Evolutionary conservation across 2,797 vertebrate species (phyloP), one percentile per base, ranked within the genome.

Genomic region (Todus mexicanus): DNA sequence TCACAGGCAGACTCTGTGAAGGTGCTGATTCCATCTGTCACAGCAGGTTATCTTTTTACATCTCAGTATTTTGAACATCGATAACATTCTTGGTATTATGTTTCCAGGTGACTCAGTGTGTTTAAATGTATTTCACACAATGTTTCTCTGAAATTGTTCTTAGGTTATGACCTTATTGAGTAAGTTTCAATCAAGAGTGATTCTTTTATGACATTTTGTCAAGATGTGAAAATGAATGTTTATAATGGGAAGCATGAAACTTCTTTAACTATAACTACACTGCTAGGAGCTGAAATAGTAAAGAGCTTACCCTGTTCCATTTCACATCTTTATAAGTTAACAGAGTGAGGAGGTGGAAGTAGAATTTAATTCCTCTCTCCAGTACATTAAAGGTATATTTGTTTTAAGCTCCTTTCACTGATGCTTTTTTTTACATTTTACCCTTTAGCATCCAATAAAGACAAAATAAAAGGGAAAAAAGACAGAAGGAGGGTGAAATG

Each of bases 391-490:
- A 96, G 23, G 14, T 65, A 56, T 88, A 27, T 56, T 76, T 18
- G 64, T 47, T 57, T 95, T 94, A 68, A 54, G 42, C 61, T 94
- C 33, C 31, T 87, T 86, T 66, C 64, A 48, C 19, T 47, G 64
- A 54, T 56, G 35, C 68, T 72, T 61, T 84, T 42, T 42, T 90
- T 95, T 95, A 75, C 72, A 87, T 93, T 97, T 92, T 90, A 38
- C 70, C 84, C 88, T 87, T 95, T 65, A 95, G 85, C 50, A 70
- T 73, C 63, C 73, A 91, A 94, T 96, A 95, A 93, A 96, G 95
- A 77, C 65, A 61, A 96, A 96, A 95, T 85, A 68, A 93, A 66
- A 87, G 59, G 71, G 69, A 33, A 83, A 91, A 83, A 88, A 87
- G 51, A 61, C 42, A 54, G 63, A 87, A 84, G 42, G 65, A 65